Evolutionary conservation across 2,888 invertebrate genomes (phyloP).

Genomic region (Druceiella hillmani): DNA sequence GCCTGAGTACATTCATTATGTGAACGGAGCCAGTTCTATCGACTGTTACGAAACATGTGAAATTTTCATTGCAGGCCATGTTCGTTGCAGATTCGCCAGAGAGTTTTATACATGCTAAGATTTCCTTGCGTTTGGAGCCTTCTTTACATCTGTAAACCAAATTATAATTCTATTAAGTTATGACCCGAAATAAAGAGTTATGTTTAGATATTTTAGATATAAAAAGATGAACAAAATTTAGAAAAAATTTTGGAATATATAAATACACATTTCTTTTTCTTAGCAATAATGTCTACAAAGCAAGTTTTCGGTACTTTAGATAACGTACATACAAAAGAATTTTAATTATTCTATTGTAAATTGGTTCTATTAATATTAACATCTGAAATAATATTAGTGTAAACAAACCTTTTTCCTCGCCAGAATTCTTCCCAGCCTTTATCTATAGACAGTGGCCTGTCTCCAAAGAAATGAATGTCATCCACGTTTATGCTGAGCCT

Average conservation of each 20-base stretch:
- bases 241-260: too few relatives aligned
- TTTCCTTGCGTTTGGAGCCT: slow-evolving; percentile 40
- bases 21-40: slow-evolving; percentile 56
- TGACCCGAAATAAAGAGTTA: not conserved
- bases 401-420: slow-evolving; percentile 42
- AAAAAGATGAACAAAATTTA: not conserved
- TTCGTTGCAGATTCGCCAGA: slow-evolving; percentile 42
- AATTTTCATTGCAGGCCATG: slow-evolving; percentile 42
- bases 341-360: not conserved
- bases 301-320: too few relatives aligned
- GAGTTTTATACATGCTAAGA: slow-evolving; percentile 44
- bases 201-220: slow-evolving; percentile 17
- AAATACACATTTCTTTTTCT: too few relatives aligned
- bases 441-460: slow-evolving; percentile 28
- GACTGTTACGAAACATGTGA: slow-evolving; percentile 55
- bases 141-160: slow-evolving; percentile 35
- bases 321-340: not conserved
- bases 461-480: slow-evolving; percentile 39
- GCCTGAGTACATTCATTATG: slow-evolving; percentile 45
- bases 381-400: not conserved
- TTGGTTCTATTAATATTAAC: slow-evolving; percentile 3
- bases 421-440: slow-evolving; percentile 42
- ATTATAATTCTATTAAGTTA: slow-evolving; percentile 5
- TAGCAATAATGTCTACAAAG: too few relatives aligned
- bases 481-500: slow-evolving; percentile 16